Evolutionary conservation across 2,797 vertebrate species (phyloP).

Genomic region (Forpus xanthops): DNA sequence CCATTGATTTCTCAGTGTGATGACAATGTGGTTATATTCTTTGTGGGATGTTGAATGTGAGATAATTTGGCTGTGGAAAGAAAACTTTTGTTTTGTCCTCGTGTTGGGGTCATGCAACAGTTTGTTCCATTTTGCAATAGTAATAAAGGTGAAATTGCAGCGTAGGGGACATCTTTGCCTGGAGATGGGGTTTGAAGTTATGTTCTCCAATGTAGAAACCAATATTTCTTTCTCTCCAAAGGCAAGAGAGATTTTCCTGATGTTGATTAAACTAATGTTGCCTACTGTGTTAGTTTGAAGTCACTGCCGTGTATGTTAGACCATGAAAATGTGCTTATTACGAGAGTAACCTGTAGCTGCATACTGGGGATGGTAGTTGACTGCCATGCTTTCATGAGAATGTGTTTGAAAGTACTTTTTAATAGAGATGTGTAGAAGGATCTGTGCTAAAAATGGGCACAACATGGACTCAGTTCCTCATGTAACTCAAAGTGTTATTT

Average conservation of each 20-base stretch:
- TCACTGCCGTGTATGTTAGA: neutral
- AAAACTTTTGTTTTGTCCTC: neutral
- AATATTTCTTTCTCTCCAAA: neutral
- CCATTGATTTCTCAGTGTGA: accelerated
- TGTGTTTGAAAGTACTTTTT: neutral
- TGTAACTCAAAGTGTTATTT: neutral
- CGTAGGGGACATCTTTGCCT: neutral
- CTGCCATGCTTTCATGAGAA: neutral
- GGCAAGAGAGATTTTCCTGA: neutral
- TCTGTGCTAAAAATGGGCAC: neutral
- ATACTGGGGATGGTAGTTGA: neutral
- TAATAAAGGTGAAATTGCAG: neutral
- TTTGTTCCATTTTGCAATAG: neutral
- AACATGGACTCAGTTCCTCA: neutral
- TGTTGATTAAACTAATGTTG: neutral
- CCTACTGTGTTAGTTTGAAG: accelerated
- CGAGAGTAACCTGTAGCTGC: neutral
- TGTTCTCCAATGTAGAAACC: neutral
- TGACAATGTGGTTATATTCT: neutral
- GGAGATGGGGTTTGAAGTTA: neutral
- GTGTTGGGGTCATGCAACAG: neutral
- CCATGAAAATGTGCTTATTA: neutral
- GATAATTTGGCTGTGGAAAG: neutral
- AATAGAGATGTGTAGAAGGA: neutral
- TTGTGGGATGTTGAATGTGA: neutral